These are phyloP conservation scores for Halisarca cf. caerulea DNA, from an alignment of 37 sponge, comb jelly and placozoan genomes.

Conservation along the genomic window DNA sequence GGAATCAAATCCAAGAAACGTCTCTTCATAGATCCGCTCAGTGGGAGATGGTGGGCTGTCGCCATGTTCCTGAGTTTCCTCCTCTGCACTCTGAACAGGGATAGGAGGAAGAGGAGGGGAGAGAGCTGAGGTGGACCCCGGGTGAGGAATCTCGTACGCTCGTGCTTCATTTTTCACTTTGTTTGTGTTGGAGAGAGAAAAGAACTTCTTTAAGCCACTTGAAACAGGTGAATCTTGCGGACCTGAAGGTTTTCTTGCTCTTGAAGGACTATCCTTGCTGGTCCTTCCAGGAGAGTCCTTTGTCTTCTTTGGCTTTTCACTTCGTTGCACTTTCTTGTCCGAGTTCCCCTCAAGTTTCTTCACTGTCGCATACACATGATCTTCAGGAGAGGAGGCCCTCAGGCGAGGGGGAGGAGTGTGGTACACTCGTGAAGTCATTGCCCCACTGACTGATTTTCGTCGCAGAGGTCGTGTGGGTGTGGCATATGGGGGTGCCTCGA, in stretches of 20 bases:
- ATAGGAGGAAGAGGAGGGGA: slow-evolving; percentile 16
- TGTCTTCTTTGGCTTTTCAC: neutral
- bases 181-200: neutral
- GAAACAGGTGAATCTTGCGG: neutral
- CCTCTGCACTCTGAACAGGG: neutral
- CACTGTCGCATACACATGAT: slow-evolving; percentile 26
- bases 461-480: neutral
- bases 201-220: neutral
- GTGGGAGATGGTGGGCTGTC: neutral
- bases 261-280: neutral
- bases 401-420: neutral
- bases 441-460: slow-evolving; percentile 19
- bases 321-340: no score
- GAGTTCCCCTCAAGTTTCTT: neutral
- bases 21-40: slow-evolving; percentile 17
- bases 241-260: no score
- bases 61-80: neutral
- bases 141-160: slow-evolving; percentile 4
- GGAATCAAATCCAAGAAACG: slow-evolving; percentile 9
- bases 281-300: neutral
- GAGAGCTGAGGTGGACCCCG: neutral
- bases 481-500: neutral
- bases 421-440: neutral
- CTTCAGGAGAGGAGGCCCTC: neutral
- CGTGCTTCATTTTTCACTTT: neutral